A percentile compares a stretch with the other conserved stretches of the same genome.
Conservation (phyloP, 2,113 vertebrate genomes). For the Diadophis punctatus region DNA sequence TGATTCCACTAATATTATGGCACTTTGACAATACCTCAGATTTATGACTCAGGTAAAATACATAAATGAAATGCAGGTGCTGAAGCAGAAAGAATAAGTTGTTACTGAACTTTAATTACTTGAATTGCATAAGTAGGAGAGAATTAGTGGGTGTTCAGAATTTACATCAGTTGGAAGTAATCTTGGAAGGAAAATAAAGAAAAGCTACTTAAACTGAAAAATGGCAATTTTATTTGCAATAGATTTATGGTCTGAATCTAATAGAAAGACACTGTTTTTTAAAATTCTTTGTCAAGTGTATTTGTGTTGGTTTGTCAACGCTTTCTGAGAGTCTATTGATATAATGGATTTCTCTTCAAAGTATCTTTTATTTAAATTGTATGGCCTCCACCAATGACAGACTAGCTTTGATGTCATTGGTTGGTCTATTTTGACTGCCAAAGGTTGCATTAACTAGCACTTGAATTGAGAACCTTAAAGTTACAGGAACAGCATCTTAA, state of each 20-base stretch:
- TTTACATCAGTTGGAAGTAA: conserved; percentile 73
- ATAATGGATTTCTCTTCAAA: neutral
- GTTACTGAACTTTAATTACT: conserved; percentile 99
- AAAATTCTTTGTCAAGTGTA: neutral
- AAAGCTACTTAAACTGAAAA: conserved; percentile 43
- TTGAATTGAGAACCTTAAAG: neutral
- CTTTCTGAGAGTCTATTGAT: neutral
- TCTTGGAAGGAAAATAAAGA: conserved; percentile 41
- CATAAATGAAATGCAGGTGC: conserved; percentile 99
- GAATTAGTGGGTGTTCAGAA: conserved; percentile 81
- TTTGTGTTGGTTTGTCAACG: neutral
- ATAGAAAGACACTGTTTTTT: conserved; percentile 43
- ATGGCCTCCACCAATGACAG: neutral
- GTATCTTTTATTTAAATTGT: neutral
- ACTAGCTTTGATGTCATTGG: neutral
- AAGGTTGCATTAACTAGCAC: neutral
- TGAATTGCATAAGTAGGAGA: conserved; percentile 85
- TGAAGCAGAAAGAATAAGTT: conserved; percentile 99
- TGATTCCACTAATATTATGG: conserved; percentile 98
- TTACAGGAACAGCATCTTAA: neutral
- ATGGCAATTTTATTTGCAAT: conserved; percentile 23
- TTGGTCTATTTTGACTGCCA: neutral
- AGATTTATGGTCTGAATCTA: conserved; percentile 38
- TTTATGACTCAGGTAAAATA: conserved; percentile 98
- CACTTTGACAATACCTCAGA: conserved; percentile 92